Conservation (phyloP, 2,113 vertebrate species). For the Ptyas mucosa region DNA sequence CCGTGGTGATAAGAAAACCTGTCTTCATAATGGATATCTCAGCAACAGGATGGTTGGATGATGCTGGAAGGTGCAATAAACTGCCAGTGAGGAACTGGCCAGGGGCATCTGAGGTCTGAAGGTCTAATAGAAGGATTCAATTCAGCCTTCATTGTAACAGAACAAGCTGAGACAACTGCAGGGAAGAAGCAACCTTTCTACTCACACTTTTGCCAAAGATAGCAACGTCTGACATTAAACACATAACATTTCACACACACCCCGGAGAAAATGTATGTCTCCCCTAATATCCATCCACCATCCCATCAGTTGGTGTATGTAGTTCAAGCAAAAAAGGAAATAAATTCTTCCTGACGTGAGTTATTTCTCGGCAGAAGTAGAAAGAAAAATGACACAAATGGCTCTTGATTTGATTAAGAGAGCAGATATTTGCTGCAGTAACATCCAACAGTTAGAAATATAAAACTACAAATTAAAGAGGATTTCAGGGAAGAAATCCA, state of each 20-base stretch:
- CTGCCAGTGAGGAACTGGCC: not conserved
- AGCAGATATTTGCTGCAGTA: not conserved
- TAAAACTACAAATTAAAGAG: not conserved
- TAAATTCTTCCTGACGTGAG: not conserved
- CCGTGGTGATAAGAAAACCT: not conserved
- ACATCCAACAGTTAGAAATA: not conserved
- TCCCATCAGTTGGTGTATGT: not conserved
- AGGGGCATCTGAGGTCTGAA: not conserved
- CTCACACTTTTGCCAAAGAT: not conserved
- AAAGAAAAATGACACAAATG: not conserved
- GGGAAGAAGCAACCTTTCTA: not conserved
- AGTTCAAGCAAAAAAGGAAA: not conserved
- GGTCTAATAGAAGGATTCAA: not conserved
- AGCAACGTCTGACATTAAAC: not conserved
- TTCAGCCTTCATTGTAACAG: not conserved
- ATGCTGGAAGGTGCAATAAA: not conserved
- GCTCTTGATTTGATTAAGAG: not conserved
- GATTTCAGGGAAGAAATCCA: not conserved
- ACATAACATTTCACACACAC: not conserved
- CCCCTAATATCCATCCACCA: not conserved
- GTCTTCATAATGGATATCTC: not conserved
- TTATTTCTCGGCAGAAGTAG: not conserved
- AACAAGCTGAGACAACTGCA: not conserved
- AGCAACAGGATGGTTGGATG: not conserved
- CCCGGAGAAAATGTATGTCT: not conserved